A percentile compares a stretch with the other conserved stretches of the same genome.
phyloP scores from a whole-genome alignment of 2,113 vertebrate species.

The Chamaea fasciata region DNA sequence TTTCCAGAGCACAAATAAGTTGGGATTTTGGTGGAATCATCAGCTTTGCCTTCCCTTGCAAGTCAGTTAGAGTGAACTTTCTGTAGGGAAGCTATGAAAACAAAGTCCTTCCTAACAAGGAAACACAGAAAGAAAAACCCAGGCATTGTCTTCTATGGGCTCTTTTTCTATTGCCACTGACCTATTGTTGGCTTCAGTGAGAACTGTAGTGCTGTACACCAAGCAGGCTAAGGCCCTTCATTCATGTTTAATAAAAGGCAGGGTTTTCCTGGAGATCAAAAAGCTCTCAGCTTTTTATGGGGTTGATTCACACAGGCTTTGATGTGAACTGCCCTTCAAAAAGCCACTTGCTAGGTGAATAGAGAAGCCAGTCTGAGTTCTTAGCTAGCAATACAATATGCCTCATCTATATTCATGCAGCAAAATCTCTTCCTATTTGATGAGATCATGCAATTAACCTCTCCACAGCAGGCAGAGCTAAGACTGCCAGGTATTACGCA shows the following conservation, averaged over 20 bases:
- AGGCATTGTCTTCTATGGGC: neutral
- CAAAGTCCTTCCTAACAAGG: neutral
- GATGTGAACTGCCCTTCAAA: conserved; percentile 22
- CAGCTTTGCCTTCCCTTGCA: neutral
- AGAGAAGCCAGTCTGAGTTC: neutral
- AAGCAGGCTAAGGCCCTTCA: neutral
- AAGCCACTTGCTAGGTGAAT: neutral
- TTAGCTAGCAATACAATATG: neutral
- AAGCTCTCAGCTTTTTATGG: neutral
- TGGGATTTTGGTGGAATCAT: neutral
- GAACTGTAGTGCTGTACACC: neutral
- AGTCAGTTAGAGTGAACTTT: neutral
- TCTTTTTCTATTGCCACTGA: neutral
- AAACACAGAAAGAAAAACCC: neutral
- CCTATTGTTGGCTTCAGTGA: neutral
- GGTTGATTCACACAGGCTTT: conserved; percentile 28
- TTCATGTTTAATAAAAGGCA: neutral
- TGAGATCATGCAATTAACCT: conserved; percentile 4
- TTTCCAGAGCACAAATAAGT: neutral
- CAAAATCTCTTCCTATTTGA: neutral
- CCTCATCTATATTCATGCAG: conserved; percentile 2
- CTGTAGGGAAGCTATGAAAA: neutral
- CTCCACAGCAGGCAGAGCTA: neutral
- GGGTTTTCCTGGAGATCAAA: conserved; percentile 35
- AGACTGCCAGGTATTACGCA: neutral